A percentile compares a stretch with the other conserved stretches of the same genome.
Evolutionary conservation across 1,140 invertebrate genomes (phyloP).

Genomic region (Hylaeus volcanicus): DNA sequence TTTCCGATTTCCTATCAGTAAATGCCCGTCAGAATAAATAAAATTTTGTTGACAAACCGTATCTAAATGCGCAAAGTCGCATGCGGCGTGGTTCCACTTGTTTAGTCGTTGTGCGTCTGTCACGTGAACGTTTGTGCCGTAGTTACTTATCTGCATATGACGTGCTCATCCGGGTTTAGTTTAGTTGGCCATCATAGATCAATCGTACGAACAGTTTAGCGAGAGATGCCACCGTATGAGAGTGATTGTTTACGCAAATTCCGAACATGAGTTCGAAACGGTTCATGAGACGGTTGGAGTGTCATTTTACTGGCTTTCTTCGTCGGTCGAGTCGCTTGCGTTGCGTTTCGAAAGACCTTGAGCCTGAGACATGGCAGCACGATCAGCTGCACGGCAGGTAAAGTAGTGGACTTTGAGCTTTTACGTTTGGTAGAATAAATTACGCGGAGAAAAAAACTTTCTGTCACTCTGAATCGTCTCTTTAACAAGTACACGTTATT

Average conservation of each 20-base stretch:
- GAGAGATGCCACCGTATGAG: slow-evolving; percentile 23
- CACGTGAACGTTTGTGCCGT: neutral
- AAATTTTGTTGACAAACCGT: too few species aligned
- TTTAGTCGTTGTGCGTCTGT: neutral
- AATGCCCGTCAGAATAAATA: too few species aligned
- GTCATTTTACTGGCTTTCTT: slow-evolving; percentile 23
- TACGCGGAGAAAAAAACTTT: too few species aligned
- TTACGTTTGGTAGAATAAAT: too few species aligned
- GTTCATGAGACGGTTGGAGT: slow-evolving; percentile 42
- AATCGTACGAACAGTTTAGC: slow-evolving; percentile 9
- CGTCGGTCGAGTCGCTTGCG: slow-evolving; percentile 32
- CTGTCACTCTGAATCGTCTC: too few species aligned
- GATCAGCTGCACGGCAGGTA: slow-evolving; percentile 47
- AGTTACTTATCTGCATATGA: neutral
- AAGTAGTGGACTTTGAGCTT: neutral
- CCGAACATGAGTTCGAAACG: slow-evolving; percentile 55
- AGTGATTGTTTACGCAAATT: neutral
- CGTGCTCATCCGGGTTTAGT: neutral
- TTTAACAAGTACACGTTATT: too few species aligned
- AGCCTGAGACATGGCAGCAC: slow-evolving; percentile 23
- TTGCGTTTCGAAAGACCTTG: slow-evolving; percentile 32
- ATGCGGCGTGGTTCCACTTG: neutral
- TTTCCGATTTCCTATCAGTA: too few species aligned
- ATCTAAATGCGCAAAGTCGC: too few species aligned
- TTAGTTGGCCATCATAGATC: neutral